Conservation (phyloP, 2,113 vertebrate genomes). For the Odontesthes bonariensis region DNA sequence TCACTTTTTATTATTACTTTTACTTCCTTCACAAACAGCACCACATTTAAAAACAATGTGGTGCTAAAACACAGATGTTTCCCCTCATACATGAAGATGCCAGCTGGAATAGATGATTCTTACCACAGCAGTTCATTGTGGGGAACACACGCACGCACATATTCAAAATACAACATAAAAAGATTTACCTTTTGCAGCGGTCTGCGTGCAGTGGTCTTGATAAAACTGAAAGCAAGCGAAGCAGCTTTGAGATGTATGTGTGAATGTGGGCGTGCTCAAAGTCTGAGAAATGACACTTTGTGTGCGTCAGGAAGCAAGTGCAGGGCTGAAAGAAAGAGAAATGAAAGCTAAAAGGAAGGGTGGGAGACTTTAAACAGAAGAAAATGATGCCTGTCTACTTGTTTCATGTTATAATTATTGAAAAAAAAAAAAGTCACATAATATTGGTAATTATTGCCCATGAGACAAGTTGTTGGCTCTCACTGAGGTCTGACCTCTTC, state of each 20-base stretch:
- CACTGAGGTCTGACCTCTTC: too few species aligned
- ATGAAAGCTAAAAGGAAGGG: constrained; percentile 1
- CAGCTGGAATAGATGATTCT: not conserved
- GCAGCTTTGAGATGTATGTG: not conserved
- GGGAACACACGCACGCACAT: not conserved
- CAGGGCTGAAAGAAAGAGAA: not conserved
- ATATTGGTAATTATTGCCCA: too few species aligned
- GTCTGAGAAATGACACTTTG: not conserved
- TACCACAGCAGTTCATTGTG: not conserved
- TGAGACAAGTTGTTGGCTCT: not conserved
- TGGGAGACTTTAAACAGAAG: not conserved
- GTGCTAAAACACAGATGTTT: not conserved
- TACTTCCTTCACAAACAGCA: not conserved
- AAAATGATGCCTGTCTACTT: not conserved
- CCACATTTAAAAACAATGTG: not conserved
- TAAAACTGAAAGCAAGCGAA: constrained; percentile 25
- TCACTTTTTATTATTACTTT: too few species aligned
- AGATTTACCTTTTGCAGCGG: constrained; percentile 41
- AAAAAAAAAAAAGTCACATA: not conserved
- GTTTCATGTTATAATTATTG: not conserved
- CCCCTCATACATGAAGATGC: not conserved
- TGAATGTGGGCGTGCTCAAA: constrained; percentile 48
- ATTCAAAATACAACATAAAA: not conserved
- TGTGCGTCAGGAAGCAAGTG: constrained; percentile 61
- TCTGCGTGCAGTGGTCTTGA: not conserved